A percentile compares a stretch with the other conserved stretches of the same genome.
Conservation (phyloP, 1,140 invertebrate species). For the Atta texana region DNA sequence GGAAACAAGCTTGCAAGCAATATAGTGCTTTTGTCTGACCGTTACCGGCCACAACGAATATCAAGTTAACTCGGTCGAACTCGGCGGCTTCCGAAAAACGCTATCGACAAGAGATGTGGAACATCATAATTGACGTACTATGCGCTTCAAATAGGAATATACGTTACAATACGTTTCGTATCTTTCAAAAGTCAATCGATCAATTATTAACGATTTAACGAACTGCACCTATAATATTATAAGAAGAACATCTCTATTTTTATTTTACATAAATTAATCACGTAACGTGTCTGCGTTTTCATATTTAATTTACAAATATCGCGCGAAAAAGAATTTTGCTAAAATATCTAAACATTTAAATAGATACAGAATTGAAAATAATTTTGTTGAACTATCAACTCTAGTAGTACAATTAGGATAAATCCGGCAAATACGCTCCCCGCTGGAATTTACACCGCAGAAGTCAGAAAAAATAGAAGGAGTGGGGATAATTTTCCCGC, state of each 20-base stretch:
- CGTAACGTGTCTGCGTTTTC: background rate
- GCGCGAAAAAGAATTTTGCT: background rate
- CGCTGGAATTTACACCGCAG: too few species aligned
- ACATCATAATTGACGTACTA: constrained; percentile 17
- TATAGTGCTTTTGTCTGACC: constrained; percentile 24
- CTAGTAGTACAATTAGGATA: too few species aligned
- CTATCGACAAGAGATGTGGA: constrained; percentile 34
- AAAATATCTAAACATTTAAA: too few species aligned
- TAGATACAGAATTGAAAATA: too few species aligned
- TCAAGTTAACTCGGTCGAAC: constrained; percentile 46
- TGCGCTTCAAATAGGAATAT: background rate
- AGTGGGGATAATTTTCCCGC: too few species aligned
- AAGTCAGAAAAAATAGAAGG: too few species aligned
- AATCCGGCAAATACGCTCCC: too few species aligned
- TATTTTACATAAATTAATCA: background rate
- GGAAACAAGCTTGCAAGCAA: constrained; percentile 28
- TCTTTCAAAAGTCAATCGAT: constrained; percentile 27
- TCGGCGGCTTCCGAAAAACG: constrained; percentile 33
- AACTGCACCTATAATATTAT: background rate
- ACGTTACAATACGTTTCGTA: background rate
- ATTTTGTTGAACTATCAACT: too few species aligned
- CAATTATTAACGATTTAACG: background rate
- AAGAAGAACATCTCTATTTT: background rate
- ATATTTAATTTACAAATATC: background rate
- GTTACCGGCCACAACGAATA: constrained; percentile 15